These are phyloP conservation scores for Fopius arisanus DNA, from an alignment of 1,140 invertebrate species.

Conservation along the genomic window DNA sequence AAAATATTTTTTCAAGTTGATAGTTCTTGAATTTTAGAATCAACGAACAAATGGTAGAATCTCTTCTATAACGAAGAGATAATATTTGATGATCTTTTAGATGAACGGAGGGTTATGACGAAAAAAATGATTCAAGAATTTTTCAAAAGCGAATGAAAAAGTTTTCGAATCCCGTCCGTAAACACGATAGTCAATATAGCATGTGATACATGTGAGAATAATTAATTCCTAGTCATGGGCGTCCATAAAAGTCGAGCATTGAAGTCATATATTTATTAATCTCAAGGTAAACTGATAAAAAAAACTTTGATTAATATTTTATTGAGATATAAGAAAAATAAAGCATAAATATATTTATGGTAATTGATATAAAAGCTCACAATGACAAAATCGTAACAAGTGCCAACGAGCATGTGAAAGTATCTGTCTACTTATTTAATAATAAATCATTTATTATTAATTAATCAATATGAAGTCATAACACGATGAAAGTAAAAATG, in stretches of 20 bases:
- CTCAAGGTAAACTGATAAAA: slow-evolving; percentile 36
- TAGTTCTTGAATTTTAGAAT: not conserved
- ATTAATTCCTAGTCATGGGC: slow-evolving; percentile 56
- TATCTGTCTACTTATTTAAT: not conserved
- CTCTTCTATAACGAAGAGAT: not conserved
- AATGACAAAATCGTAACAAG: not conserved
- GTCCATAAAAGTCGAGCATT: slow-evolving; percentile 45
- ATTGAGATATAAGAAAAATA: slow-evolving; percentile 48
- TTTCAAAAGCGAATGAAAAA: slow-evolving; percentile 41
- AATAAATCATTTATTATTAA: not conserved
- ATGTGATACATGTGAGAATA: slow-evolving; percentile 61
- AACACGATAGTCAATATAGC: slow-evolving; percentile 65
- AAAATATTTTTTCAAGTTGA: slow-evolving; percentile 10
- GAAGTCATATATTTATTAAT: slow-evolving; percentile 41
- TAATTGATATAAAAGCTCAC: slow-evolving; percentile 9
- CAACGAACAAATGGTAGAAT: not conserved
- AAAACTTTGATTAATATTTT: slow-evolving; percentile 54
- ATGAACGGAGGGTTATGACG: slow-evolving; percentile 6
- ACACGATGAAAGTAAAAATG: not conserved
- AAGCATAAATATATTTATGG: slow-evolving; percentile 16
- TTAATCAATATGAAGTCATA: not conserved
- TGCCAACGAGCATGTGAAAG: slow-evolving; percentile 9
- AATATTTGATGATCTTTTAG: not conserved
- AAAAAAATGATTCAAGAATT: slow-evolving; percentile 13
- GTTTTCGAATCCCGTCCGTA: slow-evolving; percentile 48